A percentile compares a stretch with the other conserved stretches of the same genome.
phyloP scores from a whole-genome alignment of 2,113 vertebrate genomes.

The Actinemys pallida region DNA sequence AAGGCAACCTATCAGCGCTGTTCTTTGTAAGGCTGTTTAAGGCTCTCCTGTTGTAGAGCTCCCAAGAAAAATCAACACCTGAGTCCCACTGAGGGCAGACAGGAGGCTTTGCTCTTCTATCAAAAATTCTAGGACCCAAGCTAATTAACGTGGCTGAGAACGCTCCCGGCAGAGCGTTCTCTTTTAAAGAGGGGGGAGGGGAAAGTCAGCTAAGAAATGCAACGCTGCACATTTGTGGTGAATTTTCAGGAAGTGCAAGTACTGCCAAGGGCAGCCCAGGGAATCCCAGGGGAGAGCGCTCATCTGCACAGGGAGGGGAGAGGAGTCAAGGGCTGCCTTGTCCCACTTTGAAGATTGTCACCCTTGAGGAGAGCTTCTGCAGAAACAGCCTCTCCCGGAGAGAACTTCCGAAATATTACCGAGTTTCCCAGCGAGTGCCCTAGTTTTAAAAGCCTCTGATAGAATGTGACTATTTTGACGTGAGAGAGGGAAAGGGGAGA shows the following conservation, averaged over 20 bases:
- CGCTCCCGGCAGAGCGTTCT: rapidly evolving
- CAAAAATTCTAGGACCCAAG: not conserved
- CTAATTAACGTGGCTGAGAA: slow-evolving; percentile 2
- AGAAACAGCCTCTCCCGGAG: not conserved
- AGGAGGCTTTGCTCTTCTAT: not conserved
- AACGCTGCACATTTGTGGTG: rapidly evolving
- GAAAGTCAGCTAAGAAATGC: rapidly evolving
- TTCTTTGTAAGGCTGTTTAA: slow-evolving; percentile 1
- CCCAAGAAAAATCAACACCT: slow-evolving; percentile 24
- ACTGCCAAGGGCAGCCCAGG: not conserved
- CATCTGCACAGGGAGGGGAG: rapidly evolving
- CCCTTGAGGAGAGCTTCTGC: slow-evolving; percentile 26
- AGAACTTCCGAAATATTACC: slow-evolving; percentile 35
- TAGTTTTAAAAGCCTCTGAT: slow-evolving; percentile 42
- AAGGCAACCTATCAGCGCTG: not conserved
- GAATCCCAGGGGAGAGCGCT: not conserved
- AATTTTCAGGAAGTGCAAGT: not conserved
- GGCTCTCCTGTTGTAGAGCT: not conserved
- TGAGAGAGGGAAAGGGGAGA: not conserved
- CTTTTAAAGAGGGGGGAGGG: not conserved
- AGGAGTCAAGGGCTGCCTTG: not conserved
- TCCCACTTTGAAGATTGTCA: slow-evolving; percentile 51
- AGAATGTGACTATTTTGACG: slow-evolving; percentile 50
- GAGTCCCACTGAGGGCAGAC: not conserved
- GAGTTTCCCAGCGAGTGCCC: slow-evolving; percentile 47